phyloP scores from a whole-genome alignment of 2,797 vertebrate species.

The Tadarida brasiliensis region DNA sequence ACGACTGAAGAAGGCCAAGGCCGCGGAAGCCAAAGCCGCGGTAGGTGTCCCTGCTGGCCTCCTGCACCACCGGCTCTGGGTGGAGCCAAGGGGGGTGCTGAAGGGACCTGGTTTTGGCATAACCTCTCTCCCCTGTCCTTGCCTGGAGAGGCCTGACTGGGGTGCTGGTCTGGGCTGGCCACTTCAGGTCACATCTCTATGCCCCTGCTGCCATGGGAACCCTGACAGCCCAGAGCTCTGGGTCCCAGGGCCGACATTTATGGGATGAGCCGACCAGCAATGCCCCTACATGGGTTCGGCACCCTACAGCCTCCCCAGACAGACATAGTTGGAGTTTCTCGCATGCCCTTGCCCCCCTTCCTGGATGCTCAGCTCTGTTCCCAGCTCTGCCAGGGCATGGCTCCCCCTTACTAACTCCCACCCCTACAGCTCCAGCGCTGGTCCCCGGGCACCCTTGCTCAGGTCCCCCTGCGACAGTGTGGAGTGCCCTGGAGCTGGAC shows the following conservation, averaged over 20 bases:
- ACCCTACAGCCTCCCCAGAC: neutral
- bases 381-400: constrained; percentile 52
- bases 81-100: neutral
- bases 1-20: constrained; percentile 95
- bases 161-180: neutral
- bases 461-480: neutral
- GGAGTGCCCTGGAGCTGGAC: neutral
- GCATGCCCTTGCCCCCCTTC: constrained; percentile 53
- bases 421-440: neutral
- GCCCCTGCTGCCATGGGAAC: neutral
- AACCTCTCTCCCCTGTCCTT: neutral
- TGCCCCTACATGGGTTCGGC: neutral
- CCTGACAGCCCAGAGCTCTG: neutral
- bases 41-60: constrained; percentile 86
- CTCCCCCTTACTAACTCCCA: constrained; percentile 54
- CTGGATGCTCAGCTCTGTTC: constrained; percentile 45
- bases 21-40: constrained; percentile 94
- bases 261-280: neutral
- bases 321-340: neutral
- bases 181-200: neutral
- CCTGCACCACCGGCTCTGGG: neutral
- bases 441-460: neutral
- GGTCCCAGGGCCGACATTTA: neutral
- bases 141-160: constrained; percentile 56
- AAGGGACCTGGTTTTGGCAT: constrained; percentile 46